phyloP scores from a whole-genome alignment of 2,113 vertebrate species.

The Uropsilus gracilis region DNA sequence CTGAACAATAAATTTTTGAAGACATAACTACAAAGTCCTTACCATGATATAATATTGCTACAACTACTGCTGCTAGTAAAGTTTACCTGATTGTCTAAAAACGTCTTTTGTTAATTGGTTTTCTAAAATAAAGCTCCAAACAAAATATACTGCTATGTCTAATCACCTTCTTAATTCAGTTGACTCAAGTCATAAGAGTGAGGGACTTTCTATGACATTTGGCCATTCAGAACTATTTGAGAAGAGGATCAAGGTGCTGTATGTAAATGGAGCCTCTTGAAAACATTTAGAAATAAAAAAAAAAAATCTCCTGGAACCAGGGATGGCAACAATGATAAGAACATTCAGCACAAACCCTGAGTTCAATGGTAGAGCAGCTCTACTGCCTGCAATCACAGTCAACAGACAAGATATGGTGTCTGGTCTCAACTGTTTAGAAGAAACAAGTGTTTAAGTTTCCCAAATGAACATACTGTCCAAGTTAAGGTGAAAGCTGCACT shows the following conservation, averaged over 20 bases:
- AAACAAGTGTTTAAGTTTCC: not conserved
- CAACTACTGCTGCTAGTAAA: not conserved
- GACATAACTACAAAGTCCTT: not conserved
- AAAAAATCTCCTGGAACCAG: too few species aligned
- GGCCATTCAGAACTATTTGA: not conserved
- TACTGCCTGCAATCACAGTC: too few species aligned
- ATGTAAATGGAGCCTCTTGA: not conserved
- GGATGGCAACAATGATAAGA: not conserved
- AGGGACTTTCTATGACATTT: not conserved
- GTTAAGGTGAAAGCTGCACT: not conserved
- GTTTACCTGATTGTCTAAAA: not conserved
- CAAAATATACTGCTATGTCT: not conserved
- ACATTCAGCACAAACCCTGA: not conserved
- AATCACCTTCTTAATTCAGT: not conserved
- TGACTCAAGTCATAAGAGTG: not conserved
- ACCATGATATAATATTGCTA: not conserved
- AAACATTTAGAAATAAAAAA: too few species aligned
- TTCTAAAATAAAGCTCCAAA: not conserved
- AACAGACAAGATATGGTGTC: not conserved
- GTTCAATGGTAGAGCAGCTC: not conserved
- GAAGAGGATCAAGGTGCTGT: not conserved
- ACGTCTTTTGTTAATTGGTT: not conserved
- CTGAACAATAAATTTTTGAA: not conserved
- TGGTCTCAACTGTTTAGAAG: not conserved
- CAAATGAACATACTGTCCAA: not conserved